phyloP scores from a whole-genome alignment of 2,888 invertebrate genomes.

The Macrosoma leucophasiata region DNA sequence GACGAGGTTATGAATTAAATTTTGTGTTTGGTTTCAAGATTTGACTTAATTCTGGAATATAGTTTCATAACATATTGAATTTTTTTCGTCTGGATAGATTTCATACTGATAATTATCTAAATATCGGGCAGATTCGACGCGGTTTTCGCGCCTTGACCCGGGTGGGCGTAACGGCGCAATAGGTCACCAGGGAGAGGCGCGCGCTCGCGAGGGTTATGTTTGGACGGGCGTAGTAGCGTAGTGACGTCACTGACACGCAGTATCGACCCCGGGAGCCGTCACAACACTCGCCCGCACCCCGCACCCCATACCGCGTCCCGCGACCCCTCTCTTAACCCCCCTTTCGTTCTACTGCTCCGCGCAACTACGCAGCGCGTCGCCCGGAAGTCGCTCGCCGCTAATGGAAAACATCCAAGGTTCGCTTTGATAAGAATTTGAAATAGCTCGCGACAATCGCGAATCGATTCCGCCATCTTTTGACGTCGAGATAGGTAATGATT shows the following conservation, averaged over 20 bases:
- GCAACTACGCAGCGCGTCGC: constrained; percentile 65
- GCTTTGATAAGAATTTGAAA: too few species aligned
- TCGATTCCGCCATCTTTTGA: too few species aligned
- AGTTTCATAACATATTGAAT: too few species aligned
- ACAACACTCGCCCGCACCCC: constrained; percentile 54
- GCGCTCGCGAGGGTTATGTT: constrained; percentile 53
- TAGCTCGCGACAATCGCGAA: too few species aligned
- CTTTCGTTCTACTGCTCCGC: constrained; percentile 28
- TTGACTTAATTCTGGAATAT: too few species aligned
- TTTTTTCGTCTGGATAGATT: too few species aligned
- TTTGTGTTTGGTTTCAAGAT: too few species aligned
- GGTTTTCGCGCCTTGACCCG: constrained; percentile 70
- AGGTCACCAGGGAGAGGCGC: constrained; percentile 56
- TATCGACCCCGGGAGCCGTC: constrained; percentile 66
- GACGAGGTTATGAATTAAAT: too few species aligned
- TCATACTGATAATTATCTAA: too few species aligned
- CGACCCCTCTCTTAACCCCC: too few species aligned
- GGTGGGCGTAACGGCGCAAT: constrained; percentile 65
- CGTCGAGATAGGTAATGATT: too few species aligned
- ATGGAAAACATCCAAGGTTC: constrained; percentile 52
- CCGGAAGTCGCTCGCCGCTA: constrained; percentile 53
- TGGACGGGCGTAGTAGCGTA: constrained; percentile 73
- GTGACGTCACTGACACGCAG: constrained; percentile 66
- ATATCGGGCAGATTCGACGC: constrained; percentile 41
- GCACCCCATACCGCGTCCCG: constrained; percentile 20